Base-by-base conservation (phyloP, 30 jellyfish, hydroid and myxozoan species). In the Rhopilema esculentum region DNA sequence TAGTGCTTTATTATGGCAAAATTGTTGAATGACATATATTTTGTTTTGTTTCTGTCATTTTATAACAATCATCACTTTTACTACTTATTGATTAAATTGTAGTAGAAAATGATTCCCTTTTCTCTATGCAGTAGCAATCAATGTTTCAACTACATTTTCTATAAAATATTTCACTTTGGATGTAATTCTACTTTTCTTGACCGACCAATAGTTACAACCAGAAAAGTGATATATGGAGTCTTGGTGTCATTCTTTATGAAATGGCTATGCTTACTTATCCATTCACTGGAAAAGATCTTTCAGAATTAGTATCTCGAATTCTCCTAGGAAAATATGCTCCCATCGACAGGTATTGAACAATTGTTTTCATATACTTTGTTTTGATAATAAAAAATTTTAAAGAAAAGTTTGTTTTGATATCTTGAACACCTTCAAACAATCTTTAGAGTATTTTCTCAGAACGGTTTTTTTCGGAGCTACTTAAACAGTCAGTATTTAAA, bases 161-260 rank as follows among this genome's bases (percentile, higher is more conserved):
- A 7, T 19, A 2, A n/a, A 20, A 20, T 67, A 16, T 67, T 4
- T 67, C 24, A 7, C 18, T 67, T 67, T 49, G 33, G 1, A 16
- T 24, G 40, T 17, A 22, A 18, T 53, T 12, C 25, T 22, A 77
- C 20, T 26, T 49, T 29, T 20, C 28, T 16, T 8, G 82, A 21
- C 27, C 15, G 19, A 25, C 6, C 27, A 53, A 9, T 23, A 90
- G 97, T 24, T 91, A 91, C 79, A 79, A 91, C 49, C 86, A 79
- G 29, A 91, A 91, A 84, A 91, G 97, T 77, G 97, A 91, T 70
- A 83, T 91, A 49, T 91, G 97, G 97, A 91, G 97, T 33, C 83
- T 91, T 21, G 97, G 97, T 29, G 92, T 91, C 48, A 75, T 91
- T 1, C 69, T 91, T 23, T 91, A 91, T 32, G 97, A 91, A 69